Percentiles rank a stretch among this genome's conserved stretches.
These are phyloP conservation scores for Cyprinodon diabolis DNA, from an alignment of 2,797 vertebrate genomes.

Conservation along the genomic window DNA sequence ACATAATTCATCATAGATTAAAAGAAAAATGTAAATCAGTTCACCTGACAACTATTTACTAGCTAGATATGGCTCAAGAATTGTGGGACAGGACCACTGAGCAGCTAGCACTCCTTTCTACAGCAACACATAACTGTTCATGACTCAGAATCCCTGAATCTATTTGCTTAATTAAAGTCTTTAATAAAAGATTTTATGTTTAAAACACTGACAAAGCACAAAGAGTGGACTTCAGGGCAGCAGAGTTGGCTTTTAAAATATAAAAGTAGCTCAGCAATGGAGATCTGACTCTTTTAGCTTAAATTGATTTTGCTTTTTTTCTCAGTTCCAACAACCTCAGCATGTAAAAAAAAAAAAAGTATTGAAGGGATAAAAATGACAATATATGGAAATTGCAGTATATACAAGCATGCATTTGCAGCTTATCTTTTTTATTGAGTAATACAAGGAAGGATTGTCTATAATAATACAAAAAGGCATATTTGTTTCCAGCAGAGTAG, in stretches of 20 bases:
- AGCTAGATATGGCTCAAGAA: conserved; percentile 2
- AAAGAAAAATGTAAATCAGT: background rate
- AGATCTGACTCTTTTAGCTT: background rate
- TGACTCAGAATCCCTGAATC: conserved; percentile 25
- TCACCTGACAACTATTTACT: conserved; percentile 13
- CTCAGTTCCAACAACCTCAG: too few relatives aligned
- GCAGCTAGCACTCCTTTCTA: background rate
- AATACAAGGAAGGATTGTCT: too few relatives aligned
- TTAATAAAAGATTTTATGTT: conserved; percentile 20
- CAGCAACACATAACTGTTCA: background rate
- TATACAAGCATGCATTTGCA: too few relatives aligned
- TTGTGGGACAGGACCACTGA: background rate
- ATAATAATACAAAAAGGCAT: too few relatives aligned
- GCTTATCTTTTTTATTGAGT: too few relatives aligned
- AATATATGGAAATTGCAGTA: too few relatives aligned
- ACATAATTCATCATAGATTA: background rate
- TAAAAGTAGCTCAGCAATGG: conserved; percentile 5
- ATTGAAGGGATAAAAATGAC: too few relatives aligned
- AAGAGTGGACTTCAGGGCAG: conserved; percentile 43
- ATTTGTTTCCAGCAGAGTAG: too few relatives aligned
- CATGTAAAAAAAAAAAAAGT: too few relatives aligned
- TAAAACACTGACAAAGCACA: conserved; percentile 1
- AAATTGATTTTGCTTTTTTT: too few relatives aligned
- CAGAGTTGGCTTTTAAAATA: conserved; percentile 3
- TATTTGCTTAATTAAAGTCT: conserved; percentile 15